Evolutionary conservation across 2,888 invertebrate genomes (phyloP), one percentile per base, ranked within the genome.

Genomic region (Xestia ashworthii): DNA sequence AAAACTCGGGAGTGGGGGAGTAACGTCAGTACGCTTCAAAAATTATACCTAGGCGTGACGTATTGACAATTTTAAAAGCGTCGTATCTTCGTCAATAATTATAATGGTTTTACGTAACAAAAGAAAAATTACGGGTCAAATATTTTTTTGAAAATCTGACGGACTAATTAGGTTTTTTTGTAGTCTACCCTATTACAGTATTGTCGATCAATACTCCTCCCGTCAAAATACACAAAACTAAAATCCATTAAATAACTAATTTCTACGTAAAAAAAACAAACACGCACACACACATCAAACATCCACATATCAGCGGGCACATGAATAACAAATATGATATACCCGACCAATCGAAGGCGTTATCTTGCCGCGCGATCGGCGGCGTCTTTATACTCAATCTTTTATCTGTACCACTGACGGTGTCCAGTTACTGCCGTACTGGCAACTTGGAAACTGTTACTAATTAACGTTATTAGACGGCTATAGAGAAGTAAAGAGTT

Each of bases 381-480:
- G 91, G 90, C 76, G 76, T 75, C 91, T 90, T 92, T 94, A 76
- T 72, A 72, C 88, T 89, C 84, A 75, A 85, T 88, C 90, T 90
- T 92, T 93, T 93, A 94, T 93, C 91, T 86, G 80, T 77, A 84
- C 87, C 89, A 87, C 90, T 84, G 88, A 82, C 89, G 87, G 91
- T 94, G 92, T 95, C 93, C 91, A 87, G 93, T 95, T 95, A 93
- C 95, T 70, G 76, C 60, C 68, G 95, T 95, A 93, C 95, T 71
- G 77, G 67, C 75, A 80, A 86, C 85, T 82, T 55, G 80, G 92
- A 95, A 95, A 95, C 93, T 94, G 95, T 93, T 95, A 93, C 92
- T 95, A 94, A 96, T 96, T 96, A 96, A 90, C 86, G 90, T 95
- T 95, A 95, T 96, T 95, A 95, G 92, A 80, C 71, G 82, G 79